phyloP scores from a whole-genome alignment of 1,140 invertebrate species.

The Drepana arcuata region DNA sequence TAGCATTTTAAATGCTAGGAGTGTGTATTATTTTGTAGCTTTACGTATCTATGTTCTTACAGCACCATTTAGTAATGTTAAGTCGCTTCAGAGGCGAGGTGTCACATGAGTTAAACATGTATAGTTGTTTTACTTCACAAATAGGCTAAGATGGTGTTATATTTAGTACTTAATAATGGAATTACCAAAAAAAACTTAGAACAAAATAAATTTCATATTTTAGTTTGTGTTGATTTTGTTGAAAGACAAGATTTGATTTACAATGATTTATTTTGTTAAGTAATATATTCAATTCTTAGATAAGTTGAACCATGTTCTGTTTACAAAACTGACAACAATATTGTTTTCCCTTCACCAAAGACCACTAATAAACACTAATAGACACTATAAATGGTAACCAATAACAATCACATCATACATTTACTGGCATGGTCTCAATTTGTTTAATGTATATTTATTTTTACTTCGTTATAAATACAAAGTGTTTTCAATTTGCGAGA shows the following conservation, averaged over 20 bases:
- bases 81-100: background rate
- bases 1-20: conserved; percentile 50
- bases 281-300: conserved; percentile 34
- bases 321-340: conserved; percentile 16
- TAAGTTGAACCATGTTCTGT: conserved; percentile 16
- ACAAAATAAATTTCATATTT: conserved; percentile 48
- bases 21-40: conserved; percentile 28
- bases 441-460: no score
- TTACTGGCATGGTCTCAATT: no score
- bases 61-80: conserved; percentile 8
- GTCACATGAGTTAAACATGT: background rate
- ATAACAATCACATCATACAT: no score
- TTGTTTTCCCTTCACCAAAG: conserved; percentile 26
- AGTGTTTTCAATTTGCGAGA: no score
- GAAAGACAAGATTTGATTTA: conserved; percentile 27
- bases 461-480: no score
- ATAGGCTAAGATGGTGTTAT: conserved; percentile 48
- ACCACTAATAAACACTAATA: conserved; percentile 11
- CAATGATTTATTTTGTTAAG: conserved; percentile 39
- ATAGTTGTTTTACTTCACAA: conserved; percentile 40
- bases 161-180: conserved; percentile 64
- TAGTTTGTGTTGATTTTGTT: conserved; percentile 44
- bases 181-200: conserved; percentile 56
- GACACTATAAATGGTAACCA: no score
- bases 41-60: conserved; percentile 4